Conservation (phyloP, 2,113 vertebrate species). For the Pelvicachromis taeniatus region DNA sequence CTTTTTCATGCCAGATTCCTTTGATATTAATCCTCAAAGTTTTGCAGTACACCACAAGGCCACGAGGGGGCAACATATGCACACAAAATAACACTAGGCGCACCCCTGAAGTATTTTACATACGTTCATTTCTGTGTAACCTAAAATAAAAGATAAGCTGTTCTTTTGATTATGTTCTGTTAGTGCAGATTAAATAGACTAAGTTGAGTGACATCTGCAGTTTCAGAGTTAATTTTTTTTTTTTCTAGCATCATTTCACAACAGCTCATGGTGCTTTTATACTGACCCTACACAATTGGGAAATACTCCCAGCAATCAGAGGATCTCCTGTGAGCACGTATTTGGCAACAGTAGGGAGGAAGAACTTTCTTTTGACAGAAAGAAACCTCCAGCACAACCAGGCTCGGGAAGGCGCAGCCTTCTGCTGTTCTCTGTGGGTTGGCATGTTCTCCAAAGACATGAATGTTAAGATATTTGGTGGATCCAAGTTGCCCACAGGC, state of each 20-base stretch:
- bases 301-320: not conserved
- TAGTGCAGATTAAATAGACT: not conserved
- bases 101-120: not conserved
- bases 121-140: not conserved
- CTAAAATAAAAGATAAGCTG: not conserved
- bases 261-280: not conserved
- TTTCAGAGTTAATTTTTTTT: not conserved
- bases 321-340: too few relatives aligned
- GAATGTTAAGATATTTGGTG: not conserved
- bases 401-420: not conserved
- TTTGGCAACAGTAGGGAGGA: not conserved
- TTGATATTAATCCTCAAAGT: not conserved
- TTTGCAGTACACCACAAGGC: not conserved
- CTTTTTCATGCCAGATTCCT: not conserved
- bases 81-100: not conserved
- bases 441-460: not conserved
- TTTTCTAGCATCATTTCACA: not conserved
- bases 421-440: not conserved
- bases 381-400: not conserved
- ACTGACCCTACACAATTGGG: not conserved
- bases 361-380: not conserved
- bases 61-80: constrained; percentile 11
- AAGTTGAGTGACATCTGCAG: not conserved
- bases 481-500: not conserved
- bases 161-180: not conserved